Evolutionary conservation across 2,888 invertebrate genomes (phyloP).

Genomic region (Mythimna albipuncta): DNA sequence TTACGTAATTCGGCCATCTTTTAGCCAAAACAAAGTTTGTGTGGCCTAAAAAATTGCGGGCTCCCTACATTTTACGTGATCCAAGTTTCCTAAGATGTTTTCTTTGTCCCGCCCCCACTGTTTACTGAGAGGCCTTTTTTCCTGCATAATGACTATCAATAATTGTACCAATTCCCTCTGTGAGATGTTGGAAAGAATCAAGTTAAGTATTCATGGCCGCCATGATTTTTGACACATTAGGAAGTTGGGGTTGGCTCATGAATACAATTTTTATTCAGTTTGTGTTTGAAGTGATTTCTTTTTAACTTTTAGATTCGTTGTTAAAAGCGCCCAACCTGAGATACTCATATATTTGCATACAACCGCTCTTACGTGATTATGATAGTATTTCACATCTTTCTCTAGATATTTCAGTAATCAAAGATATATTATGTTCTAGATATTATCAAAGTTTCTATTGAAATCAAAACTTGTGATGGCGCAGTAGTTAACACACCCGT

Average conservation of each 20-base stretch:
- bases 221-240: constrained; percentile 65
- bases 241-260: constrained; percentile 54
- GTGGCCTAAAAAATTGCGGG: constrained; percentile 24
- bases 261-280: constrained; percentile 53
- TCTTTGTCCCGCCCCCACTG: constrained; percentile 61
- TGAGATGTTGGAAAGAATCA: constrained; percentile 58
- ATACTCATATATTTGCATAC: too few relatives aligned
- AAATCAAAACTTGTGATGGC: too few relatives aligned
- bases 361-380: too few relatives aligned
- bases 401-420: too few relatives aligned
- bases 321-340: too few relatives aligned
- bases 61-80: constrained; percentile 44
- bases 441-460: too few relatives aligned
- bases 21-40: constrained; percentile 31
- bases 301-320: constrained; percentile 28
- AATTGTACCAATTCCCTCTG: constrained; percentile 66
- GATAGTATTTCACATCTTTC: too few relatives aligned
- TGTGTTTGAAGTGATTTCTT: constrained; percentile 34
- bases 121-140: constrained; percentile 67
- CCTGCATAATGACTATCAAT: constrained; percentile 70
- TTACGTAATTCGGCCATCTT: constrained; percentile 23
- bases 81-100: constrained; percentile 61
- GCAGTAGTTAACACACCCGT: too few relatives aligned
- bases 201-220: constrained; percentile 64
- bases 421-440: too few relatives aligned